Conservation (phyloP, 2,113 vertebrate genomes). For the Otus sunia region DNA sequence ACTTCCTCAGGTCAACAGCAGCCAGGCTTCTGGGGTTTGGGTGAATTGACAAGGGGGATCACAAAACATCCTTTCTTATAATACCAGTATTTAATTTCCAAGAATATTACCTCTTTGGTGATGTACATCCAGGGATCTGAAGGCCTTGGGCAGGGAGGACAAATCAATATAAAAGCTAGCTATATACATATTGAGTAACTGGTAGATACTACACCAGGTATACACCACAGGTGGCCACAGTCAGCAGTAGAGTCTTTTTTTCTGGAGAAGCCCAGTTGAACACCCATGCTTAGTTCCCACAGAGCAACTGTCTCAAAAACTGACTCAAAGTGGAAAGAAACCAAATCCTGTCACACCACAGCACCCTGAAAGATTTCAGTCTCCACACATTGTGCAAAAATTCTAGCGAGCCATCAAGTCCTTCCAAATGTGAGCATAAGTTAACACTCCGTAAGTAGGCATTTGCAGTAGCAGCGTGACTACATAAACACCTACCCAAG, state of each 20-base stretch:
- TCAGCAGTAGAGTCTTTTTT: not conserved
- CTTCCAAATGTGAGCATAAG: not conserved
- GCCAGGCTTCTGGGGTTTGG: not conserved
- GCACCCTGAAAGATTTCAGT: not conserved
- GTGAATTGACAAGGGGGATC: not conserved
- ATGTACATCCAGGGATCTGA: not conserved
- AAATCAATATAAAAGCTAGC: not conserved
- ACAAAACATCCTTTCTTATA: not conserved
- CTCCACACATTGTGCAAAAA: not conserved
- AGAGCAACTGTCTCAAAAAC: not conserved
- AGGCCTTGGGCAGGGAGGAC: not conserved
- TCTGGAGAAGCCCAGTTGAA: not conserved
- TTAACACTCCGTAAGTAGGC: not conserved
- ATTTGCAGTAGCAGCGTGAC: not conserved
- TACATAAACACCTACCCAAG: not conserved
- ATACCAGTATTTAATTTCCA: not conserved
- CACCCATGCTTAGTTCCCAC: not conserved
- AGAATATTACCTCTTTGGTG: not conserved
- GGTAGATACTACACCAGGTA: not conserved
- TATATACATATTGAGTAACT: not conserved
- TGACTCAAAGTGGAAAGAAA: not conserved
- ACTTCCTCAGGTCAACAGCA: not conserved
- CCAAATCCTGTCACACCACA: not conserved
- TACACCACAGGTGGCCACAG: not conserved
- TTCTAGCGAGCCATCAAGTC: not conserved